These are phyloP conservation scores for Varanus komodoensis DNA, from an alignment of 2,113 vertebrate species.

Conservation along the genomic window DNA sequence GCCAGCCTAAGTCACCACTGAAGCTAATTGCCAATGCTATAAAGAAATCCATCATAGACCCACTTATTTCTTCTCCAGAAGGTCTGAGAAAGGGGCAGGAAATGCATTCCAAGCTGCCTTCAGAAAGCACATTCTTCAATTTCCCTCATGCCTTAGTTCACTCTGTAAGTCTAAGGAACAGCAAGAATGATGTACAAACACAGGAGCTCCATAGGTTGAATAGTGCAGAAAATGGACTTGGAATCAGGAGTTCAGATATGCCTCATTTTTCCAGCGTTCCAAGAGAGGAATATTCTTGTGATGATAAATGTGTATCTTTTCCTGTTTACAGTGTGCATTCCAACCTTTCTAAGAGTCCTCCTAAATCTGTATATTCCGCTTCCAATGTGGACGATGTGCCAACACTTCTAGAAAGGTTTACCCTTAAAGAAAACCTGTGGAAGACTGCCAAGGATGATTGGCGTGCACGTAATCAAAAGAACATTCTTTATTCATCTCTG, in stretches of 20 bases:
- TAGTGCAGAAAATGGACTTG: not conserved
- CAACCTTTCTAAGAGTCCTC: conserved; percentile 11
- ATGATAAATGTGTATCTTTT: not conserved
- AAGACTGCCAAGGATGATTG: conserved; percentile 26
- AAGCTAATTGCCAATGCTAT: conserved; percentile 72
- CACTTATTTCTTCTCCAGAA: conserved; percentile 58
- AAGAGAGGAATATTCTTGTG: conserved; percentile 24
- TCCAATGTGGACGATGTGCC: conserved; percentile 76
- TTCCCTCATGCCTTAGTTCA: conserved; percentile 34
- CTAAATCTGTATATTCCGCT: not conserved
- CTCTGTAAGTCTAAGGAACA: conserved; percentile 59
- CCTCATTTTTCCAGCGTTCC: not conserved
- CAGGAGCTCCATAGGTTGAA: not conserved
- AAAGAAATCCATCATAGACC: conserved; percentile 71
- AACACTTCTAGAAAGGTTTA: conserved; percentile 78
- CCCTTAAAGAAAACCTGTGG: conserved; percentile 67
- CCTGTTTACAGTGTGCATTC: conserved; percentile 52
- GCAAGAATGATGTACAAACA: conserved; percentile 20
- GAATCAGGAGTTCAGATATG: conserved; percentile 27
- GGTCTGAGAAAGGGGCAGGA: conserved; percentile 55
- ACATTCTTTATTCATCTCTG: conserved; percentile 61
- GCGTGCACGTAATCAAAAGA: conserved; percentile 36
- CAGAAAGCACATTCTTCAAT: conserved; percentile 50
- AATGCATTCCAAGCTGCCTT: conserved; percentile 49
- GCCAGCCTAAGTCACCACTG: conserved; percentile 72